Conservation (phyloP, 2,888 invertebrate species). For the Melanargia galathea region DNA sequence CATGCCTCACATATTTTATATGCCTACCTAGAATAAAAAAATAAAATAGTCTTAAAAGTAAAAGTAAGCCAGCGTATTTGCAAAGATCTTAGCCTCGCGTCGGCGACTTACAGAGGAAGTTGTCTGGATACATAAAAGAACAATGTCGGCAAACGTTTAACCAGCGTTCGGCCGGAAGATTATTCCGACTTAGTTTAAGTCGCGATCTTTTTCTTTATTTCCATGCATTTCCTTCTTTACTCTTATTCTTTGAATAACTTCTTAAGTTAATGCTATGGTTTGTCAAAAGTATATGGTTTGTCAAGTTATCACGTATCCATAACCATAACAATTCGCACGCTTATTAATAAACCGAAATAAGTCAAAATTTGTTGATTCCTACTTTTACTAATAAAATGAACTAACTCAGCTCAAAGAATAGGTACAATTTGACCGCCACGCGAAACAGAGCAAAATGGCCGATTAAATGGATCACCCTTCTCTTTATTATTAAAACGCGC, state of each 20-base stretch:
- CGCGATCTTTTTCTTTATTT: slow-evolving; percentile 12
- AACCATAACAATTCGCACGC: too few species aligned
- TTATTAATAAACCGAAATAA: too few species aligned
- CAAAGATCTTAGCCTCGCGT: slow-evolving; percentile 57
- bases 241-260: slow-evolving; percentile 1
- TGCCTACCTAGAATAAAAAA: too few species aligned
- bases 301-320: neutral
- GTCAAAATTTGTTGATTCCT: too few species aligned
- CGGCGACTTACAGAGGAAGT: slow-evolving; percentile 57
- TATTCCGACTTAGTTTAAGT: slow-evolving; percentile 21
- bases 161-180: slow-evolving; percentile 47
- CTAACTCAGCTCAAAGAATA: too few species aligned
- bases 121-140: slow-evolving; percentile 62
- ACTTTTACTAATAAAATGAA: too few species aligned
- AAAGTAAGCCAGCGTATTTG: slow-evolving; percentile 54
- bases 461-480: too few species aligned
- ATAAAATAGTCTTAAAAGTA: slow-evolving; percentile 12
- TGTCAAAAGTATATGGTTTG: neutral
- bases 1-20: too few species aligned
- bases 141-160: slow-evolving; percentile 59
- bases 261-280: neutral
- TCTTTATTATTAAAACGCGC: too few species aligned
- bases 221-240: slow-evolving; percentile 7
- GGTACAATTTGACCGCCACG: too few species aligned
- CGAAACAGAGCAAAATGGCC: too few species aligned